A percentile compares a stretch with the other conserved stretches of the same genome.
phyloP scores from a whole-genome alignment of 2,888 invertebrate species.

The Amaurobius ferox region DNA sequence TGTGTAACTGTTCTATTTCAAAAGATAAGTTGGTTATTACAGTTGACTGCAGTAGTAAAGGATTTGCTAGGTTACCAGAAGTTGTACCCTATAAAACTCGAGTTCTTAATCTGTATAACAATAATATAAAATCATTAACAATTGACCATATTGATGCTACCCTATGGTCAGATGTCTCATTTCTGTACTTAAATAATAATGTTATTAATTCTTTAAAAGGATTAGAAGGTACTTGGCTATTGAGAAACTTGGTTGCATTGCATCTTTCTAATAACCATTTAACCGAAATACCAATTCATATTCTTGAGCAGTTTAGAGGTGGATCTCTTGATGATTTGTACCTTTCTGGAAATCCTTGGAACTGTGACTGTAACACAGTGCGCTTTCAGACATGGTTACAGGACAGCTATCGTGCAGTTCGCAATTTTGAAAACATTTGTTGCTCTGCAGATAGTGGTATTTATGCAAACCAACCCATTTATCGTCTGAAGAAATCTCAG shows the following conservation, averaged over 20 bases:
- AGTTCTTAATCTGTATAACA: conserved; percentile 69
- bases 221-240: conserved; percentile 70
- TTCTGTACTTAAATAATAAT: conserved; percentile 73
- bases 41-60: conserved; percentile 72
- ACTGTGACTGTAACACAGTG: conserved; percentile 74
- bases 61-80: conserved; percentile 64
- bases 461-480: conserved; percentile 62
- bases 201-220: conserved; percentile 70
- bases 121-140: conserved; percentile 67
- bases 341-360: conserved; percentile 74
- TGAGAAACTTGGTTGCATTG: conserved; percentile 70
- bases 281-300: conserved; percentile 73
- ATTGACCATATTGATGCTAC: conserved; percentile 45
- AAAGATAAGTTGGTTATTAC: conserved; percentile 64
- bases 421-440: conserved; percentile 71
- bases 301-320: conserved; percentile 71
- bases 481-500: conserved; percentile 71
- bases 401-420: conserved; percentile 67
- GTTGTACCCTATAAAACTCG: conserved; percentile 71
- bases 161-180: conserved; percentile 60
- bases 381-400: conserved; percentile 73
- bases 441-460: conserved; percentile 61
- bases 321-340: conserved; percentile 71
- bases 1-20: conserved; percentile 70
- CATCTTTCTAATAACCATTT: conserved; percentile 73